Base-by-base conservation (phyloP, 1,140 invertebrate species). In the Littorina saxatilis region DNA sequence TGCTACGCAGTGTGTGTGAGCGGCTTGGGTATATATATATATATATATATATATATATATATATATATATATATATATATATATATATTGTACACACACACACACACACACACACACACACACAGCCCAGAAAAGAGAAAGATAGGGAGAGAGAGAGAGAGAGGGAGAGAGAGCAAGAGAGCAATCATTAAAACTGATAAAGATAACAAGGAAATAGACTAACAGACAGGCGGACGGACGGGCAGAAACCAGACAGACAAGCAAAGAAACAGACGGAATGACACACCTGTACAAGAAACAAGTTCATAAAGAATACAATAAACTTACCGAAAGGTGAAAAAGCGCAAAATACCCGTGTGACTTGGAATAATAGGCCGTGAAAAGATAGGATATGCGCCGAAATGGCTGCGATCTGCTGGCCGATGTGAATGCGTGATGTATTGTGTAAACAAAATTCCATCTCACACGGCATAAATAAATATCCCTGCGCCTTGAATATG, bases 111-210 rank as follows among this genome's bases (percentile, higher is more conserved):
- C n/a, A n/a, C n/a, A n/a, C n/a, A n/a, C n/a, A n/a, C n/a, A n/a
- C n/a, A n/a, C 61, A 63, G 11, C 23, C 15, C n/a, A 17, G n/a
- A 37, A 72, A 9, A 47, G 68, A 72, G 68, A 72, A 20, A 72
- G 68, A 72, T 35, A 72, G 68, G 40, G 68, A 72, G 68, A 72
- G 35, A 72, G 68, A 72, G 68, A 47, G 17, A 39, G 68, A 47
- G 11, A 40, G 17, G 3, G 35, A 40, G n/a, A 72, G 35, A 72
- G 68, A 72, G 40, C 17, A 27, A 72, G 35, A 47, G 40, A 72
- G 68, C 39, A 20, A 68, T 15, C 27, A 15, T 5, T 3, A 11
- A 39, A 68, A 11, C 37, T 11, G 35, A 4, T 20, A 15, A 27
- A n/a, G 20, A 2, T 4, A 17, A 40, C 7, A 72, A 43, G 17